These are phyloP conservation scores for Pseudoips prasinana DNA, from an alignment of 2,888 invertebrate genomes.

Conservation along the genomic window DNA sequence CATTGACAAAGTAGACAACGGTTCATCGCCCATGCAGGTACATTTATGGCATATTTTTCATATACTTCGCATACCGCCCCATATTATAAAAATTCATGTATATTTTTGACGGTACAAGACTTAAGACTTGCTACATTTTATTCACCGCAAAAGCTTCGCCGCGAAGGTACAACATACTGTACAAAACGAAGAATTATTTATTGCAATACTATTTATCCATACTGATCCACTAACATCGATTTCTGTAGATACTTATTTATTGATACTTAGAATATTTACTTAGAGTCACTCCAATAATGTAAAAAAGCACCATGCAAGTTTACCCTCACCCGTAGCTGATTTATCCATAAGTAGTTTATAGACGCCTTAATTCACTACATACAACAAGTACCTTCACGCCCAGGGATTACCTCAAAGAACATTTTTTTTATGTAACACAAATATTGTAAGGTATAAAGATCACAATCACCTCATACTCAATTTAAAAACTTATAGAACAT, in stretches of 20 bases:
- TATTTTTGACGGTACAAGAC: constrained; percentile 17
- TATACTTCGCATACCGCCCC: not conserved
- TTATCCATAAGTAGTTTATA: constrained; percentile 52
- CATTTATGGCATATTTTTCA: constrained; percentile 25
- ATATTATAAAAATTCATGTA: constrained; percentile 5
- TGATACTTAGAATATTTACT: constrained; percentile 42
- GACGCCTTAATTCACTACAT: constrained; percentile 59
- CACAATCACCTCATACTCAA: too few species aligned
- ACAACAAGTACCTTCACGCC: constrained; percentile 60
- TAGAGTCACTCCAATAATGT: constrained; percentile 57
- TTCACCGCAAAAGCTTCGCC: constrained; percentile 26
- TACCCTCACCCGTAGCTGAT: constrained; percentile 65
- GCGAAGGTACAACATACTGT: constrained; percentile 34
- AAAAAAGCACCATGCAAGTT: constrained; percentile 65
- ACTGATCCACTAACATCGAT: constrained; percentile 72
- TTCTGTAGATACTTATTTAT: constrained; percentile 62
- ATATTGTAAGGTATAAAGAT: too few species aligned
- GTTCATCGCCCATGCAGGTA: constrained; percentile 95
- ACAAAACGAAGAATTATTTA: constrained; percentile 36
- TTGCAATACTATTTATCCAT: constrained; percentile 45
- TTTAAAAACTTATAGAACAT: too few species aligned
- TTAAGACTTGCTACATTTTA: constrained; percentile 7
- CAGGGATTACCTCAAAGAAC: constrained; percentile 58
- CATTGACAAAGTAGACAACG: constrained; percentile 95
- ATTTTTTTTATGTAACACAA: constrained; percentile 6